Conservation (phyloP, 1,140 invertebrate genomes). For the Piezodorus guildinii region DNA sequence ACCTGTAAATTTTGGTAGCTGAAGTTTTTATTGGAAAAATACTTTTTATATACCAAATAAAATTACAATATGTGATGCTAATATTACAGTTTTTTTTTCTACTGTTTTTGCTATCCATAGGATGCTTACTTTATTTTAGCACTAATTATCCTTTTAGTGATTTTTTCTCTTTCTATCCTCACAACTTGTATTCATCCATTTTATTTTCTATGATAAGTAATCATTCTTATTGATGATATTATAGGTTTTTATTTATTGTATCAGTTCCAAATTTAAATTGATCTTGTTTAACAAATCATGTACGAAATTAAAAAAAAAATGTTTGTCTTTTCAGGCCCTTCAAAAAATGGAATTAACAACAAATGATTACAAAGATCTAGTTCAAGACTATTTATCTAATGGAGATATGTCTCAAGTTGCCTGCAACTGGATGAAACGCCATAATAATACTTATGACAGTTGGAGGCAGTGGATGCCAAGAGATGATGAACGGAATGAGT, state of each 20-base stretch:
- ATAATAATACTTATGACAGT: conserved; percentile 33
- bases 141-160: too few species aligned
- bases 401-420: conserved; percentile 40
- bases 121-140: too few species aligned
- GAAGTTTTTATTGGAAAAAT: too few species aligned
- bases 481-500: conserved; percentile 38
- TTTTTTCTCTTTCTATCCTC: too few species aligned
- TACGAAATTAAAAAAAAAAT: too few species aligned
- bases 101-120: too few species aligned
- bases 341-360: conserved; percentile 43
- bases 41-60: too few species aligned
- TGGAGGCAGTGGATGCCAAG: conserved; percentile 44
- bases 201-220: too few species aligned
- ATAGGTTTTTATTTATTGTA: background rate
- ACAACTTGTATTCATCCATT: too few species aligned
- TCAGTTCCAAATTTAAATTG: conserved; percentile 18
- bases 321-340: conserved; percentile 35
- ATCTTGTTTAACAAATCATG: conserved; percentile 17
- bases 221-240: background rate
- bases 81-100: too few species aligned
- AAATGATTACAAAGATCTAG: conserved; percentile 41
- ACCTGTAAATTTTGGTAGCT: too few species aligned
- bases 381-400: conserved; percentile 33
- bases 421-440: conserved; percentile 52
- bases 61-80: too few species aligned